A percentile compares a stretch with the other conserved stretches of the same genome.
These are phyloP conservation scores for Calidris pygmaea DNA, from an alignment of 2,113 vertebrate genomes.

Conservation along the genomic window DNA sequence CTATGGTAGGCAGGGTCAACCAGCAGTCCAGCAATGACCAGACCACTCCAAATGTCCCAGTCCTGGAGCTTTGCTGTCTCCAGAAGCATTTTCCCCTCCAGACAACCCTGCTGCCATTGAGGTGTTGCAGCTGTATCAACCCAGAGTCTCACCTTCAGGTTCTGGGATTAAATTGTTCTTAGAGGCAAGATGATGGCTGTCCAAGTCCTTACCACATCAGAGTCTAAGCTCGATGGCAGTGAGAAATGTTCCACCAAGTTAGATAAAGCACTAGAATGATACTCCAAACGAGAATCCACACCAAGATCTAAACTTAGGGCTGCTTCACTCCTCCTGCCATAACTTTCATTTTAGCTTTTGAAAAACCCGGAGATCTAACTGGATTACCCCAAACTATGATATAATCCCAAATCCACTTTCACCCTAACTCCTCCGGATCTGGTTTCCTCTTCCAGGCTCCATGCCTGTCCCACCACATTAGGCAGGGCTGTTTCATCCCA, in stretches of 20 bases:
- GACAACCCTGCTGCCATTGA: rapidly evolving
- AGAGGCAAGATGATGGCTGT: background rate
- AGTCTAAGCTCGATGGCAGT: background rate
- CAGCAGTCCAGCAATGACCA: background rate
- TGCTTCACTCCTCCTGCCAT: background rate
- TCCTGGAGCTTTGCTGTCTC: background rate
- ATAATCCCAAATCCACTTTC: background rate
- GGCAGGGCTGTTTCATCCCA: background rate
- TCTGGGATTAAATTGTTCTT: background rate
- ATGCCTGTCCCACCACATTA: background rate
- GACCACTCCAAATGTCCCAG: background rate
- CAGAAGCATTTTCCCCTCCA: background rate
- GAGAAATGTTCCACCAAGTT: background rate
- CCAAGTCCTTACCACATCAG: background rate
- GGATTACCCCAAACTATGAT: background rate
- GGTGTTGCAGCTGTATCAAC: background rate
- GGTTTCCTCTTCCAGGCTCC: background rate
- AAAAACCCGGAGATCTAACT: background rate
- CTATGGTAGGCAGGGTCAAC: background rate
- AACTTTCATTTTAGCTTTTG: background rate
- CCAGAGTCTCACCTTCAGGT: background rate
- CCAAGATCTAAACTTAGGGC: background rate
- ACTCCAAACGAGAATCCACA: background rate
- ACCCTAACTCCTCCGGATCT: background rate
- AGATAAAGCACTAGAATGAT: background rate